These are phyloP conservation scores for Nycteola revayana DNA, from an alignment of 2,888 invertebrate genomes.

Conservation along the genomic window DNA sequence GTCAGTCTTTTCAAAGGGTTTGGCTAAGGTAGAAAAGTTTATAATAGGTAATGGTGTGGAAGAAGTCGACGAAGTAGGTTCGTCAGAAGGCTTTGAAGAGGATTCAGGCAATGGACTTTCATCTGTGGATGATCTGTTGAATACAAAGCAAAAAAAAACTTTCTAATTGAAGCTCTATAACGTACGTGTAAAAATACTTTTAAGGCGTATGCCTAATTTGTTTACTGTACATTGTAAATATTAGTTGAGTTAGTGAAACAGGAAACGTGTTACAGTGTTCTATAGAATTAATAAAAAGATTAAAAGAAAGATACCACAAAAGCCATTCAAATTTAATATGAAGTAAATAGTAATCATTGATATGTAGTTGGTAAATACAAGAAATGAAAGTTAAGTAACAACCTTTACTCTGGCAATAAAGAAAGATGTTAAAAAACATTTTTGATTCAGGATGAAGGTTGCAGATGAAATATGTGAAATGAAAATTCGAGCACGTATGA, in stretches of 20 bases:
- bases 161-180: conserved; percentile 69
- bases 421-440: conserved; percentile 39
- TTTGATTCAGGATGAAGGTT: conserved; percentile 56
- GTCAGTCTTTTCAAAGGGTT: conserved; percentile 77
- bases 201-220: conserved; percentile 21
- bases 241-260: conserved; percentile 38
- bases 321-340: conserved; percentile 34
- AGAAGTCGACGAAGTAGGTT: conserved; percentile 49
- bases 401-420: conserved; percentile 56
- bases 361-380: not conserved
- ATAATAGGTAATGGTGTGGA: conserved; percentile 50
- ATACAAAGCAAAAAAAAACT: conserved; percentile 76
- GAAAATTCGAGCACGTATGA: conserved; percentile 23
- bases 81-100: conserved; percentile 67
- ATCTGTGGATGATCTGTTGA: conserved; percentile 81
- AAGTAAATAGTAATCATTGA: conserved; percentile 6
- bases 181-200: conserved; percentile 38
- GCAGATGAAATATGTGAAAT: conserved; percentile 36
- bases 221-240: conserved; percentile 12
- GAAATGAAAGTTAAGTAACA: conserved; percentile 28
- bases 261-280: conserved; percentile 25
- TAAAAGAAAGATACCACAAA: conserved; percentile 75
- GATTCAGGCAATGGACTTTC: conserved; percentile 68
- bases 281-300: conserved; percentile 19
- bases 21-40: conserved; percentile 72